phyloP scores from a whole-genome alignment of 2,113 vertebrate species.

The Atlantisia rogersi region DNA sequence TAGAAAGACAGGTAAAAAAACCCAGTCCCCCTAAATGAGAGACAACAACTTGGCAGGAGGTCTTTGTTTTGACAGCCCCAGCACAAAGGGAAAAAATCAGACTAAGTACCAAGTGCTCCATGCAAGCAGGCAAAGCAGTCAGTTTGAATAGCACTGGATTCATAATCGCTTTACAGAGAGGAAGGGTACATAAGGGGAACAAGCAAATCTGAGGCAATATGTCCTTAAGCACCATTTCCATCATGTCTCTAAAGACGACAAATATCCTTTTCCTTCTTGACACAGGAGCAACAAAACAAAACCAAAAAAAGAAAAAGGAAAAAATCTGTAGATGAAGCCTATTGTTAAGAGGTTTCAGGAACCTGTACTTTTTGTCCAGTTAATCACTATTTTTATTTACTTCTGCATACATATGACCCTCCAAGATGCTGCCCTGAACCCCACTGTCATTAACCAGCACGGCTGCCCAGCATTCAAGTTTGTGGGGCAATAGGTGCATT shows the following conservation, averaged over 20 bases:
- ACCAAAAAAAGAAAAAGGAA: not conserved
- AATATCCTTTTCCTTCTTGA: not conserved
- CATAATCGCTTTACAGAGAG: not conserved
- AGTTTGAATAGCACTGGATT: rapidly evolving
- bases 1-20: not conserved
- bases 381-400: not conserved
- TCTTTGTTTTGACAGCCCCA: not conserved
- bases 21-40: not conserved
- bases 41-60: not conserved
- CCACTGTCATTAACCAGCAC: not conserved
- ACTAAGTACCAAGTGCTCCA: not conserved
- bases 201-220: not conserved
- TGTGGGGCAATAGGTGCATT: not conserved
- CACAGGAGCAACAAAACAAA: not conserved
- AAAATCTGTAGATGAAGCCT: not conserved
- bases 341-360: not conserved
- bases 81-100: not conserved
- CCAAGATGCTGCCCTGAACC: not conserved
- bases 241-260: not conserved
- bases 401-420: not conserved
- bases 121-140: not conserved
- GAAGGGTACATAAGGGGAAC: not conserved
- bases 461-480: not conserved
- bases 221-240: not conserved
- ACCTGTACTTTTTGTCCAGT: not conserved